Evolutionary conservation across 2,888 invertebrate genomes (phyloP), one percentile per base, ranked within the genome.

Genomic region (Aphodius sticticus): DNA sequence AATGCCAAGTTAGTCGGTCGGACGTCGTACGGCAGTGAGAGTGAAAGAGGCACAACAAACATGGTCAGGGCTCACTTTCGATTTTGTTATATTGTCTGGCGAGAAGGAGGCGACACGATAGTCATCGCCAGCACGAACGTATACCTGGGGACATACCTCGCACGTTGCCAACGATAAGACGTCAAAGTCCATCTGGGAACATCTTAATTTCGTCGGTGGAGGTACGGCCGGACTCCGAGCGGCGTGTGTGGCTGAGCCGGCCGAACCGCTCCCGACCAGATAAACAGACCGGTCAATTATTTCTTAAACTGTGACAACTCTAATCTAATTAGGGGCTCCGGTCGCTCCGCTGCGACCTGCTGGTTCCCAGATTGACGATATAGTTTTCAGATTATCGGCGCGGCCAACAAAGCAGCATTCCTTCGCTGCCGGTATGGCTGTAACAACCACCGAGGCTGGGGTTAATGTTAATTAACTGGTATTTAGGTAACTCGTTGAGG

Each of bases 271-370:
- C 69, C 53, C 71, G 53, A 71, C 72, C 69, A 69, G 69, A 69
- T 74, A 78, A 72, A 69, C 76, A 81, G 85, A 86, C 86, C 85
- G 84, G 87, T 88, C 88, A 88, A 88, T 88, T 88, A 87, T 87
- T 87, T 86, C 86, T 85, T 86, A 86, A 88, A 88, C 86, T 87
- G 87, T 87, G 88, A 88, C 88, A 88, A 86, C 86, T 85, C 87
- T 88, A 87, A 87, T 87, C 87, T 87, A 87, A 87, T 87, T 87
- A 87, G 86, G 85, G 85, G 82, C 84, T 83, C 83, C 53, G 53
- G 9, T 53, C 53, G 53, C 2, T 87, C 86, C 87, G 86, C 85
- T 85, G 85, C 53, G 7, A 12, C 53, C 53, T 5, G 7, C 53
- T 53, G 9, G 53, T 53, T 53, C 53, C 53, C 53, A 53, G 53